A percentile compares a stretch with the other conserved stretches of the same genome.
Evolutionary conservation across 1,140 invertebrate species (phyloP).

Genomic region (Batillaria attramentaria): DNA sequence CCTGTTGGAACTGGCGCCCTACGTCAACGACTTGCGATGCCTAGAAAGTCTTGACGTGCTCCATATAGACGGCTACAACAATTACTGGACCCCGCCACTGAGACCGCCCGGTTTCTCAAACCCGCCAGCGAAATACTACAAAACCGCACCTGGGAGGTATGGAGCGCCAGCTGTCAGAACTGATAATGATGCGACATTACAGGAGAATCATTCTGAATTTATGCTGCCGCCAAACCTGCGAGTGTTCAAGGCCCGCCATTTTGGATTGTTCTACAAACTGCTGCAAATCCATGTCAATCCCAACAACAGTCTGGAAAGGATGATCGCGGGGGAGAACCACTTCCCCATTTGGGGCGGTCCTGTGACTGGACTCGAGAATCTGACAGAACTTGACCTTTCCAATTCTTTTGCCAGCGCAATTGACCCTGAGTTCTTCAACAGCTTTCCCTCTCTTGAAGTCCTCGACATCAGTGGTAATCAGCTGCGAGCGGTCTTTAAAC

Average conservation of each 20-base stretch:
- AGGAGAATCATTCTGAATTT: too few species aligned
- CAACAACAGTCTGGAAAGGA: background rate
- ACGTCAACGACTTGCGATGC: background rate
- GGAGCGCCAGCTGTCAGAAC: background rate
- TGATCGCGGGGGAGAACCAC: background rate
- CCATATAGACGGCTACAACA: background rate
- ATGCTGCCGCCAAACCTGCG: background rate
- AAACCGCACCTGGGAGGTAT: background rate
- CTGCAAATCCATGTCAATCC: background rate
- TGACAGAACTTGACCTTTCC: background rate
- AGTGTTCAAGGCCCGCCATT: background rate
- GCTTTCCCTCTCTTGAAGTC: background rate
- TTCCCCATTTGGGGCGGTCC: background rate
- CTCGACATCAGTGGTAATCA: background rate
- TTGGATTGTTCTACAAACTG: background rate
- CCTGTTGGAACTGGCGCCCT: background rate
- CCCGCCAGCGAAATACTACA: too few species aligned
- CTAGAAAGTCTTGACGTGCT: background rate
- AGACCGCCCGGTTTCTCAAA: background rate
- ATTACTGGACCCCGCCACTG: background rate
- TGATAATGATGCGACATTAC: too few species aligned
- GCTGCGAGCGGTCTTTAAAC: background rate
- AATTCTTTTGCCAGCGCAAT: background rate
- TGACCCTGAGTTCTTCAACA: background rate
- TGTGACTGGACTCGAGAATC: background rate